phyloP scores from a whole-genome alignment of 2,888 invertebrate genomes.

The Ennomos quercinarius region DNA sequence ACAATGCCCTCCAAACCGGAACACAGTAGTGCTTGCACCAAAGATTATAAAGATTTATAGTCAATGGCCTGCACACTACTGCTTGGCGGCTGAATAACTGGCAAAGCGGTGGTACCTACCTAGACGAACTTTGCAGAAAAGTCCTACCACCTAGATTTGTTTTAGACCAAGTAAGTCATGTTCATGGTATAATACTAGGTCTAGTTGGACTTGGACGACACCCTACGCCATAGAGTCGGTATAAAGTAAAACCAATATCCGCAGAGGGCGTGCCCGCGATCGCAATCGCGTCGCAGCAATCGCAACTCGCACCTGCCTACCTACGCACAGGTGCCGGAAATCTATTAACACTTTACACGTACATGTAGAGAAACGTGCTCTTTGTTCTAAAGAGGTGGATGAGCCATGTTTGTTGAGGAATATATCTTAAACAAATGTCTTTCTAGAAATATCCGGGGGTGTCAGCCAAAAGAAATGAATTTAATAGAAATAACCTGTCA shows the following conservation, averaged over 20 bases:
- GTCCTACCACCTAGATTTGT: too few species aligned
- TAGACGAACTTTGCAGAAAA: too few species aligned
- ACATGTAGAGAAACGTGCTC: constrained; percentile 29
- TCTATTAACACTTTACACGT: constrained; percentile 61
- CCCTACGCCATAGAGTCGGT: constrained; percentile 12
- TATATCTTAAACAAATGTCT: constrained; percentile 15
- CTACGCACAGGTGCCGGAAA: constrained; percentile 72
- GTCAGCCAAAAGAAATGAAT: not conserved
- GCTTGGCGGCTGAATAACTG: too few species aligned
- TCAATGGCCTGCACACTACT: too few species aligned
- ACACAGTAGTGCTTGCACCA: too few species aligned
- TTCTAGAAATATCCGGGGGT: not conserved
- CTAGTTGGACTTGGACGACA: not conserved
- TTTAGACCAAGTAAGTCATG: too few species aligned
- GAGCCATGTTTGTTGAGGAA: constrained; percentile 16
- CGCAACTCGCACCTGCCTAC: constrained; percentile 63
- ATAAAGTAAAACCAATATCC: constrained; percentile 52
- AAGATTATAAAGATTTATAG: too few species aligned
- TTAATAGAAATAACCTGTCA: too few species aligned
- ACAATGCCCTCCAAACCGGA: too few species aligned
- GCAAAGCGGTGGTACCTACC: too few species aligned
- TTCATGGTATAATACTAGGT: too few species aligned
- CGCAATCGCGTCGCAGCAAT: constrained; percentile 50
- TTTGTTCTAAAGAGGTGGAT: constrained; percentile 33
- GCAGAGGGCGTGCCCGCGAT: constrained; percentile 52